Evolutionary conservation across 2,888 invertebrate species (phyloP).

Genomic region (Torymus texanus): DNA sequence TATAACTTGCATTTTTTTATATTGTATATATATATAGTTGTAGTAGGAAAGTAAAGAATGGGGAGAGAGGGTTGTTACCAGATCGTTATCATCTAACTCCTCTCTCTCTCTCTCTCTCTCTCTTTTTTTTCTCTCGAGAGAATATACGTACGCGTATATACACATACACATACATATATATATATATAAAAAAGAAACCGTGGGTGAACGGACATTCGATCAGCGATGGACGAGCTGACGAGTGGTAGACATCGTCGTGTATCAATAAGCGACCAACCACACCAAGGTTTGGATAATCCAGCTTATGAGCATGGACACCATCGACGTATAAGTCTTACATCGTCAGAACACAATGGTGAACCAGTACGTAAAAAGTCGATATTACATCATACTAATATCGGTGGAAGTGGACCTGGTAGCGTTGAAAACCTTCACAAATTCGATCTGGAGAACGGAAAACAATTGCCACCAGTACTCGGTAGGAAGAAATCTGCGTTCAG

Average conservation of each 20-base stretch:
- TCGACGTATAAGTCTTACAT: conserved; percentile 68
- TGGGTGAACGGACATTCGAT: too few relatives aligned
- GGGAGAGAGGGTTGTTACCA: too few relatives aligned
- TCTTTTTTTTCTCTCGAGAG: too few relatives aligned
- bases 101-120: too few relatives aligned
- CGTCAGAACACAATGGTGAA: conserved; percentile 60
- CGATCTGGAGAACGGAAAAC: conserved; percentile 69
- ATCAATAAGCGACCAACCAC: conserved; percentile 70
- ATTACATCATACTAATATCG: conserved; percentile 61
- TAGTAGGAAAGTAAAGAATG: too few relatives aligned
- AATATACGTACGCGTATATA: too few relatives aligned
- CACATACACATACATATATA: too few relatives aligned
- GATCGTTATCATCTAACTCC: too few relatives aligned
- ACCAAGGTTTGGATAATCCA: conserved; percentile 66
- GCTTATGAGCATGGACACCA: conserved; percentile 67
- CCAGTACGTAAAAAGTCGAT: conserved; percentile 70
- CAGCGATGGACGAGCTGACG: conserved; percentile 58
- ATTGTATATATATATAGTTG: too few relatives aligned
- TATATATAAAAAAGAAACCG: too few relatives aligned
- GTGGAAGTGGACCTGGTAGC: conserved; percentile 67
- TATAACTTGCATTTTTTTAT: too few relatives aligned
- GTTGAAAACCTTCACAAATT: conserved; percentile 71
- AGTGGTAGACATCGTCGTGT: conserved; percentile 64
- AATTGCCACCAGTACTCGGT: conserved; percentile 27
- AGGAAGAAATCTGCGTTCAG: conserved; percentile 72